Base-by-base conservation (phyloP, 2,888 invertebrate species). In the Candidula unifasciata region DNA sequence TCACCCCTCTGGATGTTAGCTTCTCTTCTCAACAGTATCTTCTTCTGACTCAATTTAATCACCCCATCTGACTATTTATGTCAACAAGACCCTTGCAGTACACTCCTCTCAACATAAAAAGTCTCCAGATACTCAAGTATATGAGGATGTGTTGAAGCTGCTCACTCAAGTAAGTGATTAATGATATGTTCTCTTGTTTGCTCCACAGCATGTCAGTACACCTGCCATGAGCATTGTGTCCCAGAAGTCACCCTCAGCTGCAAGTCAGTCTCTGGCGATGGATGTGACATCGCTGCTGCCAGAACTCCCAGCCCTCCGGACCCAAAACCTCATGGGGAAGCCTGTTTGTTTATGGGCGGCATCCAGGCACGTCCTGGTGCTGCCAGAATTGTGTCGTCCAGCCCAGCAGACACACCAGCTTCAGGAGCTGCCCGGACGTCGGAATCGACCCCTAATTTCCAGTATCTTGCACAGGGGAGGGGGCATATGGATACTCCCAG, bases 181-280 rank as follows among this genome's bases (percentile, higher is more conserved):
- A 60, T 60, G 21, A 5, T 3, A 60, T 60, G 0, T 18, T 60
- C n/a, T 27, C 27, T 30, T 69, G 8, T 69, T 5, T 30, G 21
- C 1, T 18, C n/a, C 30, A 16, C 91, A 94, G 94, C 94, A 88
- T 95, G 95, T 89, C 94, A 94, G 87, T 95, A 94, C 91, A 95
- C 94, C 30, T 95, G 95, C 87, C 95, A 95, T 87, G 93, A 94
- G 86, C 93, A 93, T 85, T 95, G 95, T 88, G 92, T 92, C n/a
- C 91, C 92, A 30, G 89, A 93, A 80, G 94, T 94, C 73, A 93
- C 93, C n/a, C 91, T 94, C 54, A 94, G 94, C 88, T 94, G 94
- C 89, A 92, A 92, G 73, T 88, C 89, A n/a, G 86, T 89, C 82
- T 89, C 89, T 77, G 86, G 86, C 13, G 89, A 87, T 35, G 85